Percentiles rank a stretch among this genome's conserved stretches.
These are phyloP conservation scores for Schizopygopsis malacanthus DNA, from an alignment of 2,797 vertebrate species.

Conservation along the genomic window DNA sequence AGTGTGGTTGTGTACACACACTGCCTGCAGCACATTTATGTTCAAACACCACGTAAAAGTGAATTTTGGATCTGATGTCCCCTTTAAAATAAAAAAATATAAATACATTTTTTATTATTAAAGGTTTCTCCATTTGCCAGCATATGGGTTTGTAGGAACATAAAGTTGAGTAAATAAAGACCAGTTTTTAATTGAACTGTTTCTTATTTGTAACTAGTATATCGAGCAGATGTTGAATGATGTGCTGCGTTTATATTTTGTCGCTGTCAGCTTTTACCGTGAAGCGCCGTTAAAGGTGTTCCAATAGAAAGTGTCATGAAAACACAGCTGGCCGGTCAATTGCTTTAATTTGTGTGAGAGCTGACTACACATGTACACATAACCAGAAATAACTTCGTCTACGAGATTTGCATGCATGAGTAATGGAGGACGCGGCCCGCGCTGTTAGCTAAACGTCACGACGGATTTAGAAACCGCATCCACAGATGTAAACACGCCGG, in stretches of 20 bases:
- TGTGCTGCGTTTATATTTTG: not conserved
- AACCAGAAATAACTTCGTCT: slow-evolving; percentile 30
- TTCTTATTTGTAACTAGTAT: not conserved
- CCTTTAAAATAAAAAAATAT: no score
- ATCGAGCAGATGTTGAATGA: not conserved
- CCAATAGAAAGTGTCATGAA: slow-evolving; percentile 5
- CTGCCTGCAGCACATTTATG: no score
- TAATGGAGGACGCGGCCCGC: not conserved
- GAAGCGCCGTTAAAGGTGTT: slow-evolving; percentile 7
- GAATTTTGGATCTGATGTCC: no score
- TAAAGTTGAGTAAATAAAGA: not conserved
- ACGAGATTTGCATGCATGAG: slow-evolving; percentile 28
- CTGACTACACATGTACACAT: slow-evolving; percentile 30
- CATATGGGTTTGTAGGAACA: not conserved
- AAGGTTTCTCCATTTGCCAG: not conserved
- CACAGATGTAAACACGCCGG: not conserved
- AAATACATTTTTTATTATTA: not conserved
- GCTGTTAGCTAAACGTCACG: slow-evolving; percentile 4
- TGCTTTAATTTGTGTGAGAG: slow-evolving; percentile 26
- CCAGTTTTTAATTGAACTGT: not conserved
- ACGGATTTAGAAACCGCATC: not conserved
- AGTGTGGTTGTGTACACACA: no score
- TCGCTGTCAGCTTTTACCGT: not conserved
- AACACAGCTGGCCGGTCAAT: slow-evolving; percentile 33
- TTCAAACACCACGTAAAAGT: no score